These are phyloP conservation scores for Murina feae DNA, from an alignment of 2,113 vertebrate species.

Conservation along the genomic window DNA sequence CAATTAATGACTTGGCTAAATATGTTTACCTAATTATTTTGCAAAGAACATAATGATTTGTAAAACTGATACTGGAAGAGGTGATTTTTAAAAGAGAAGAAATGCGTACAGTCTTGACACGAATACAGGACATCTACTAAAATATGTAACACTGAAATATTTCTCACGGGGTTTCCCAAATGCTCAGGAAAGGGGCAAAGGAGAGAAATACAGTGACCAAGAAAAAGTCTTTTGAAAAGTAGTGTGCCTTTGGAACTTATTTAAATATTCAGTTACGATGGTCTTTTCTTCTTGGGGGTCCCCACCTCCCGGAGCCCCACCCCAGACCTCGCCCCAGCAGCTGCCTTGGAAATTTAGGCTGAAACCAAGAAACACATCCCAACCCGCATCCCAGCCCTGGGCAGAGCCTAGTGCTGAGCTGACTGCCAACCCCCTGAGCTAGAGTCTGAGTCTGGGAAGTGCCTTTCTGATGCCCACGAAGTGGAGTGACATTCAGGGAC, in stretches of 20 bases:
- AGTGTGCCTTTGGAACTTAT: neutral
- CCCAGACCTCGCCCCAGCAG: neutral
- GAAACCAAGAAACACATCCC: neutral
- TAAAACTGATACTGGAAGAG: neutral
- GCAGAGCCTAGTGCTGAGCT: neutral
- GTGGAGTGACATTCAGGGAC: neutral
- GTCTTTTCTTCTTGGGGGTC: neutral
- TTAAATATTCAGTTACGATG: neutral
- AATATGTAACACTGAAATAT: neutral
- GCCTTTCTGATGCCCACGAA: neutral
- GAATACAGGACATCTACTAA: neutral
- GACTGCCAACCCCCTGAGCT: neutral
- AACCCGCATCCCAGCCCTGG: neutral
- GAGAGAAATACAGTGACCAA: neutral
- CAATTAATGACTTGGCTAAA: slow-evolving; percentile 45
- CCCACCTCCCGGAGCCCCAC: neutral
- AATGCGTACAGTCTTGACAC: neutral
- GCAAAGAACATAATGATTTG: slow-evolving; percentile 27
- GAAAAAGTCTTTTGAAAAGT: neutral
- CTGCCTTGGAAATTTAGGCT: neutral
- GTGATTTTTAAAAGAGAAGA: neutral
- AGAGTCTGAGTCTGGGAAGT: too few relatives aligned
- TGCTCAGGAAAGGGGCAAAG: neutral
- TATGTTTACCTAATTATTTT: slow-evolving; percentile 59
- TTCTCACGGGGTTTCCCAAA: neutral